Evolutionary conservation across 2,888 invertebrate species (phyloP).

Genomic region (Calliphora vomitoria): DNA sequence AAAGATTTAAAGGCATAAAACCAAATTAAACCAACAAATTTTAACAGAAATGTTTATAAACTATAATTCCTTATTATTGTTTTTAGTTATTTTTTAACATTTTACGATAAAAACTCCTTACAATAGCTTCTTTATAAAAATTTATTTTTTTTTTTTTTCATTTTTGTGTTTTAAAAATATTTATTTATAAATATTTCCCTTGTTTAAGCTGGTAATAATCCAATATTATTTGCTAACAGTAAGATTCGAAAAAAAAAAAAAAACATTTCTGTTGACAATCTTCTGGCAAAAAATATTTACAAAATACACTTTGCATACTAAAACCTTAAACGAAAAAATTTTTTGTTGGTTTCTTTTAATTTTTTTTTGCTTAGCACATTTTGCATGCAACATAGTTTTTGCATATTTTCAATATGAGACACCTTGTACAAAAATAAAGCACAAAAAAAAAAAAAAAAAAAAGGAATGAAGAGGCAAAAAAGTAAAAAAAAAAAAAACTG

Average conservation of each 20-base stretch:
- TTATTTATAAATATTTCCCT: not conserved
- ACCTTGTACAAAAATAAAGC: constrained; percentile 58
- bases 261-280: constrained; percentile 19
- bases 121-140: not conserved
- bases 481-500: constrained; percentile 12
- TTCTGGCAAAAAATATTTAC: constrained; percentile 24
- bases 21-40: too few species aligned
- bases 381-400: constrained; percentile 47
- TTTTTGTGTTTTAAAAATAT: not conserved
- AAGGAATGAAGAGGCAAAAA: not conserved
- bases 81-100: too few species aligned
- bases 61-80: too few species aligned
- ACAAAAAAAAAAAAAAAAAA: not conserved
- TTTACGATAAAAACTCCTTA: too few species aligned
- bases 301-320: constrained; percentile 42
- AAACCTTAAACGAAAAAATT: constrained; percentile 17
- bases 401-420: constrained; percentile 57
- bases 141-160: not conserved
- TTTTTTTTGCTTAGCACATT: constrained; percentile 24
- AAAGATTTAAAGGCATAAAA: too few species aligned
- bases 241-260: not conserved
- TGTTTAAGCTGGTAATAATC: not conserved
- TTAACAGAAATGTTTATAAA: too few species aligned
- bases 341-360: constrained; percentile 7
- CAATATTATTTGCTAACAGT: constrained; percentile 21